A percentile compares a stretch with the other conserved stretches of the same genome.
Conservation (phyloP, 2,797 vertebrate genomes). For the Sparus aurata region DNA sequence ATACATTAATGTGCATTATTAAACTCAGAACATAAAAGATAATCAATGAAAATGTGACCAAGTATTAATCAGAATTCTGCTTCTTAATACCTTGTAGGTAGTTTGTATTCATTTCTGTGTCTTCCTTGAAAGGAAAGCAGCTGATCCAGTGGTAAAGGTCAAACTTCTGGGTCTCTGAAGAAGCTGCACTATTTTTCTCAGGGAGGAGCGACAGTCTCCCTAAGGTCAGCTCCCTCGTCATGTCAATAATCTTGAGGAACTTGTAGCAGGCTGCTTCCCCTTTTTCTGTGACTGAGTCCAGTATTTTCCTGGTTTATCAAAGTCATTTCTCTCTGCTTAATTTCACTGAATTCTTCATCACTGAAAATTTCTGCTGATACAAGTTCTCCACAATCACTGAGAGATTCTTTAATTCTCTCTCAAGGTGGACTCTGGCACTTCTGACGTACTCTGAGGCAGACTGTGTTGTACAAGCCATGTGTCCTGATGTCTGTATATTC, state of each 20-base stretch:
- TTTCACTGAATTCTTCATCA: slow-evolving; percentile 34
- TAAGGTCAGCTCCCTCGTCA: slow-evolving; percentile 35
- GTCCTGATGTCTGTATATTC: background rate
- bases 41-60: too few relatives aligned
- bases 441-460: slow-evolving; percentile 22
- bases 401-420: slow-evolving; percentile 10
- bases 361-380: slow-evolving; percentile 12
- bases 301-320: slow-evolving; percentile 17
- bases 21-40: too few relatives aligned
- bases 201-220: background rate
- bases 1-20: too few relatives aligned
- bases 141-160: slow-evolving; percentile 44
- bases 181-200: background rate
- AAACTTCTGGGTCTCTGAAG: background rate
- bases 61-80: too few relatives aligned
- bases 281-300: slow-evolving; percentile 27
- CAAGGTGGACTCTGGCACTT: background rate
- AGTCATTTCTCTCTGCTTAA: slow-evolving; percentile 16
- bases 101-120: background rate
- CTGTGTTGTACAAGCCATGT: slow-evolving; percentile 53
- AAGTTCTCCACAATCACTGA: slow-evolving; percentile 52
- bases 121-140: slow-evolving; percentile 47
- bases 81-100: slow-evolving; percentile 31
- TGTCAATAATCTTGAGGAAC: slow-evolving; percentile 56
- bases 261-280: slow-evolving; percentile 48